Base-by-base conservation (phyloP, 2,797 vertebrate genomes). In the Tympanoctomys barrerae region DNA sequence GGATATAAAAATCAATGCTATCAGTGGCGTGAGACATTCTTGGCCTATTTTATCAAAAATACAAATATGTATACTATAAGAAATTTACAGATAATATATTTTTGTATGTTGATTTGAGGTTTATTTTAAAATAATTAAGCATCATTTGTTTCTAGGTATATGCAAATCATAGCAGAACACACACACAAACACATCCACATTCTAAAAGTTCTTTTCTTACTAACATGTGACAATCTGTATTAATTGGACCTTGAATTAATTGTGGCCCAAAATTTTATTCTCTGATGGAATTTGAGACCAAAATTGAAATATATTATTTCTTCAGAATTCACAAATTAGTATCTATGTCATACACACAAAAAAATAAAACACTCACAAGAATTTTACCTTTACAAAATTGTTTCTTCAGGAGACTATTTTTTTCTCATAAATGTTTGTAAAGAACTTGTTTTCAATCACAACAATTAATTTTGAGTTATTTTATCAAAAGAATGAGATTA, bases 81-180 rank as follows among this genome's bases (percentile, higher is more conserved):
- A 80, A 77, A 80, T 78, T 81, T 83, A 64, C 24, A 36, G 31
- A 61, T 0, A 31, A 16, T 21, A 52, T 31, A 85, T 70, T 94
- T 94, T 93, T 22, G 4, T 59, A 22, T 22, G 21, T 59, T 8
- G 78, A 64, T 73, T 78, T 87, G 39, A 94, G 11, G 59, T 13
- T 97, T 28, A 64, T 62, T 83, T 57, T 52, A 88, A 92, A 95
- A 62, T 83, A 79, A 68, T 89, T 57, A 68, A 77, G 9, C 90
- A 33, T 1, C 3, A 28, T 75, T 94, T 97, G 10, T 49, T 94
- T 78, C 26, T 54, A 85, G 21, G 73, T 1, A 80, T 36, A 36
- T 19, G 0, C 46, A 81, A 83, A 52, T 75, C 84, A 84, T 61
- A 46, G 46, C 66, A 82, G 64, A 75, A 96, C n/a, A 94, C 18